Percentiles rank a stretch among this genome's conserved stretches.
Evolutionary conservation across 2,797 vertebrate species (phyloP).

Genomic region (Podarcis lilfordi): DNA sequence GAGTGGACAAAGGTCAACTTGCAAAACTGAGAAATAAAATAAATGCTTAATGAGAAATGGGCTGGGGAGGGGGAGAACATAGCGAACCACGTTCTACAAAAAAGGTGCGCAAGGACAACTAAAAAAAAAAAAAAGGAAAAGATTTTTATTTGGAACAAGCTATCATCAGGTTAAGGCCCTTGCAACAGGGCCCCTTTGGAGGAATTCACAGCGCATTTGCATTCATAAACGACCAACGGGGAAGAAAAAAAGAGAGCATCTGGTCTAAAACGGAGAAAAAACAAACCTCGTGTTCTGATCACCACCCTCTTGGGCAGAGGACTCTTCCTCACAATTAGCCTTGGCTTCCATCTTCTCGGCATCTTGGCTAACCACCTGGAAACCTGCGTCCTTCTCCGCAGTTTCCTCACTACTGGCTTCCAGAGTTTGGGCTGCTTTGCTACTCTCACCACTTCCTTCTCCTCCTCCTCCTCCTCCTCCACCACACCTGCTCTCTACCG

Average conservation of each 20-base stretch:
- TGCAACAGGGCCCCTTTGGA: conserved; percentile 76
- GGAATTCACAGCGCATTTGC: conserved; percentile 77
- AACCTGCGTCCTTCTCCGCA: conserved; percentile 85
- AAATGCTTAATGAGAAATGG: conserved; percentile 24
- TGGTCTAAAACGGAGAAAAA: conserved; percentile 99
- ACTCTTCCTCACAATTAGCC: conserved; percentile 84
- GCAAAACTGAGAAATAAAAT: conserved; percentile 55
- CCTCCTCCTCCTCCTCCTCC: conserved; percentile 23
- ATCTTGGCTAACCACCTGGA: conserved; percentile 83
- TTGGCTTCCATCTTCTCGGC: conserved; percentile 89
- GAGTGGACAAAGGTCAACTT: conserved; percentile 61
- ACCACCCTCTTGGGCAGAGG: conserved; percentile 93
- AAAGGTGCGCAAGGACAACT: conserved; percentile 65
- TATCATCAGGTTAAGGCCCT: conserved; percentile 73
- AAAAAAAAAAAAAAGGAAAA: background rate
- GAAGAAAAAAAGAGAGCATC: conserved; percentile 91
- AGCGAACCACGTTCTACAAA: conserved; percentile 54
- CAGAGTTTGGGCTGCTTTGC: conserved; percentile 82
- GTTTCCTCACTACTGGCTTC: conserved; percentile 82
- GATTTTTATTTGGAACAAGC: conserved; percentile 53
- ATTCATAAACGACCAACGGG: conserved; percentile 85
- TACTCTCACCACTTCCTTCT: conserved; percentile 80
- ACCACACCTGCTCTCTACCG: conserved; percentile 81
- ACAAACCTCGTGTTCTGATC: conserved; percentile 99
- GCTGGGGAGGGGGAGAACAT: conserved; percentile 27